phyloP scores from a whole-genome alignment of 2,797 vertebrate genomes.

The Pygocentrus nattereri region DNA sequence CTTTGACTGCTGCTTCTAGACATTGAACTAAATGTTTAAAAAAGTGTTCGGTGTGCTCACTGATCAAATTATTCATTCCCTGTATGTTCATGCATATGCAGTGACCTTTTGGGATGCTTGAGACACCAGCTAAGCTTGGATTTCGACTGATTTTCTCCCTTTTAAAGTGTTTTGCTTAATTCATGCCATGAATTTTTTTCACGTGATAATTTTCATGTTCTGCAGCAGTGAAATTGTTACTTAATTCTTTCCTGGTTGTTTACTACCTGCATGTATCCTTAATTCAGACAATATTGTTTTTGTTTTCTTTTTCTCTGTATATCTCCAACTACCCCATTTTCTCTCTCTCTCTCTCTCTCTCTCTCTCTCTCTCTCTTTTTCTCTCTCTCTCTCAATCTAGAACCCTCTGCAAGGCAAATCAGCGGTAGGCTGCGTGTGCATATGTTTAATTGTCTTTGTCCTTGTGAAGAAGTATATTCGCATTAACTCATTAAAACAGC shows the following conservation, averaged over 20 bases:
- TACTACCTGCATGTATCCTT: background rate
- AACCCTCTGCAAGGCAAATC: conserved; percentile 86
- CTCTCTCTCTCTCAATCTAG: conserved; percentile 80
- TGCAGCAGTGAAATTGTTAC: background rate
- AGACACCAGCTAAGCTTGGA: too few species aligned
- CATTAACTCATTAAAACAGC: background rate
- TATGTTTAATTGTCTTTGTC: conserved; percentile 73
- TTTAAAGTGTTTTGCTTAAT: too few species aligned
- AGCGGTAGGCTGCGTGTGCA: conserved; percentile 81
- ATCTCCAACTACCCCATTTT: conserved; percentile 12
- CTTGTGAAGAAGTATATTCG: conserved; percentile 30
- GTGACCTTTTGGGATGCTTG: too few species aligned
- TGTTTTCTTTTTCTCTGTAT: conserved; percentile 54
- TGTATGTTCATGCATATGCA: too few species aligned
- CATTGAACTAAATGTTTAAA: too few species aligned
- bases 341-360: conserved; percentile 77
- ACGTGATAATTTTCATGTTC: too few species aligned
- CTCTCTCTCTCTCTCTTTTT: conserved; percentile 70
- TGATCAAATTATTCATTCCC: too few species aligned
- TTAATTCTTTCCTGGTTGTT: background rate
- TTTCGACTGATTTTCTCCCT: too few species aligned
- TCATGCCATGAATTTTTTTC: too few species aligned
- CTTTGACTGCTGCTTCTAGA: too few species aligned
- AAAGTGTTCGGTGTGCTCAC: too few species aligned
- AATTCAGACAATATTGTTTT: background rate